Percentiles rank a stretch among this genome's conserved stretches.
Conservation (phyloP, 2,797 vertebrate species). For the Xenops minutus region DNA sequence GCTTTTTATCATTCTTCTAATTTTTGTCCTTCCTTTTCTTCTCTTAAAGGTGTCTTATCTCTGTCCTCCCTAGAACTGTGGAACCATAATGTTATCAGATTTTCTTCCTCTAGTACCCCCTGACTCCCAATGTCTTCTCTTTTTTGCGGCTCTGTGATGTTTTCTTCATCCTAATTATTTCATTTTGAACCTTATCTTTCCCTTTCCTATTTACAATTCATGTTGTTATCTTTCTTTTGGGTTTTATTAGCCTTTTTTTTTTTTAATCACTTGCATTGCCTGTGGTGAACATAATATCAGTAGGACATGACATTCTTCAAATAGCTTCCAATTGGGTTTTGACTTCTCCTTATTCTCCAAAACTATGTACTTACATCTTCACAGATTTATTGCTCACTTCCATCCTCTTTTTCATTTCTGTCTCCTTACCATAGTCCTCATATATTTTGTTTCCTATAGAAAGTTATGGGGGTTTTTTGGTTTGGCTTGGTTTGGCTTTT, state of each 20-base stretch:
- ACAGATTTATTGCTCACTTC: not conserved
- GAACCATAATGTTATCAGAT: not conserved
- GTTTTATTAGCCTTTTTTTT: not conserved
- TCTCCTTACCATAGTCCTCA: not conserved
- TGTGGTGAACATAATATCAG: not conserved
- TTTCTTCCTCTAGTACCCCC: not conserved
- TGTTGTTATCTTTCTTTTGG: not conserved
- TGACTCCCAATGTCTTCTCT: not conserved
- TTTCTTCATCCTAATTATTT: not conserved
- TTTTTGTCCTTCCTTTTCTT: not conserved
- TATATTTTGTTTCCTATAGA: not conserved
- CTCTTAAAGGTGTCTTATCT: not conserved
- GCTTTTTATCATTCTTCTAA: not conserved
- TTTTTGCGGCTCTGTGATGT: not conserved
- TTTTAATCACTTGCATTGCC: not conserved
- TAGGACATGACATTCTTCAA: not conserved
- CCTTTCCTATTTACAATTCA: not conserved
- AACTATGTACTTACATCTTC: not conserved
- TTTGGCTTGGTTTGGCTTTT: not conserved
- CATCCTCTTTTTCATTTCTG: not conserved
- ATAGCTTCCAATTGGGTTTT: not conserved
- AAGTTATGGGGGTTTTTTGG: not conserved
- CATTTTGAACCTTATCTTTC: slow-evolving; percentile 13
- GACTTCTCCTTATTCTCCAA: not conserved
- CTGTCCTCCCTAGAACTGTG: not conserved